Evolutionary conservation across 2,797 vertebrate genomes (phyloP), one percentile per base, ranked within the genome.

Genomic region (Cirrhinus mrigala): DNA sequence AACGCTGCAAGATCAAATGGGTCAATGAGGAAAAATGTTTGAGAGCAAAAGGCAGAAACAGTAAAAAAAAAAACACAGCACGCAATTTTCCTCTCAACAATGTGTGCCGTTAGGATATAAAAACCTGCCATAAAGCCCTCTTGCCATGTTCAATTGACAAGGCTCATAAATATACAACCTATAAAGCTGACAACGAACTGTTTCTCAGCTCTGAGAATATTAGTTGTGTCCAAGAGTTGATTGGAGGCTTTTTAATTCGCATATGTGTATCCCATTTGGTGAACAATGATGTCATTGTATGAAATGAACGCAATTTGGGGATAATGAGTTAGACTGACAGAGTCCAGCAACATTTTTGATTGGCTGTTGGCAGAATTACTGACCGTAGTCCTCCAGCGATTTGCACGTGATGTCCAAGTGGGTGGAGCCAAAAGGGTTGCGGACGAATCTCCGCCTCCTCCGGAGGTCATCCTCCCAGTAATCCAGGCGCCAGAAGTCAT

Each of bases 401-500:
- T 97, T 99, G 91, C 97, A 96, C 54, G 94, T 85, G n/a, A 97
- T 95, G 87, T 99, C 97, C 79, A 96, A 92, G 86, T 99, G 98
- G 92, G 97, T 96, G 89, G 97, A 99, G 86, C 98, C 98, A 89
- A 98, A 97, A 2, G 98, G 96, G 88, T 99, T 99, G 84, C 97
- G 96, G 88, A 99, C 96, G 87, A 99, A 99, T 88, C 98, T 94
- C 88, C 98, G 96, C 91, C 98, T 95, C 66, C 98, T 94, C 44
- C 98, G 96, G 87, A 99, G 95, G 92, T 99, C 98, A 7, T 99
- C 98, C 87, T 99, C 98, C 98, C 98, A 99, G 94, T 98, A 99
- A 94, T 99, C 98, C 86, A 99, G 95, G 86, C 98, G 97, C 98
- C 98, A 99, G 94, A 98, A 99, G 92, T 99, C 97, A 56, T 98